Evolutionary conservation across 1,140 invertebrate species (phyloP), one percentile per base, ranked within the genome.

Genomic region (Macrobrachium rosenbergii): DNA sequence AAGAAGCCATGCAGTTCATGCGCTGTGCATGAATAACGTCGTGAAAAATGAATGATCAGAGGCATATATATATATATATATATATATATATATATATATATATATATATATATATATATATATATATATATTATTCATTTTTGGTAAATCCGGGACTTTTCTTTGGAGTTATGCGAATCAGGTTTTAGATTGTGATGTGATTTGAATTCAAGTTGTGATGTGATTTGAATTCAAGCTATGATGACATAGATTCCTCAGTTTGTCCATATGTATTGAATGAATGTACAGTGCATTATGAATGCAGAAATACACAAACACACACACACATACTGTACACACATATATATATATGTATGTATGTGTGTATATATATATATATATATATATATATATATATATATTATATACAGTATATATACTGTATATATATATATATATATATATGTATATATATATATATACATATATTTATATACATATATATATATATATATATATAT

Each of bases 71-170:
- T 67, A 67, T 23, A 67, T 67, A 67, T 67, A 67, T 67, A 67
- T 67, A 67, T 23, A 67, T 67, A 67, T 67, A 67, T 67, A 67
- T 67, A 67, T 67, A 67, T 67, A 67, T 67, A 67, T 23, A 67
- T 67, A 67, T 67, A 67, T 67, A 67, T 67, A 67, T 67, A 67
- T 67, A 67, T 17, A 7, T 16, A 67, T 67, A 67, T 67, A 67
- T 67, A 12, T 67, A 67, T 28, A 5, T 67, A 67, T 0, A 67
- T 3, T 37, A 2, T 37, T 37, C 28, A 37, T 37, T 37, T n/a
- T 37, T 37, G 28, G 28, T 37, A 37, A 37, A 37, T 37, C 28
- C 28, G 28, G 28, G 28, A 37, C 28, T 37, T 37, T 37, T 37
- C 28, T 37, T 37, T 37, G 28, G 28, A 37, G 28, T 1, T 37